These are phyloP conservation scores for Vulpes ferrilata DNA, from an alignment of 2,113 vertebrate genomes.

Conservation along the genomic window DNA sequence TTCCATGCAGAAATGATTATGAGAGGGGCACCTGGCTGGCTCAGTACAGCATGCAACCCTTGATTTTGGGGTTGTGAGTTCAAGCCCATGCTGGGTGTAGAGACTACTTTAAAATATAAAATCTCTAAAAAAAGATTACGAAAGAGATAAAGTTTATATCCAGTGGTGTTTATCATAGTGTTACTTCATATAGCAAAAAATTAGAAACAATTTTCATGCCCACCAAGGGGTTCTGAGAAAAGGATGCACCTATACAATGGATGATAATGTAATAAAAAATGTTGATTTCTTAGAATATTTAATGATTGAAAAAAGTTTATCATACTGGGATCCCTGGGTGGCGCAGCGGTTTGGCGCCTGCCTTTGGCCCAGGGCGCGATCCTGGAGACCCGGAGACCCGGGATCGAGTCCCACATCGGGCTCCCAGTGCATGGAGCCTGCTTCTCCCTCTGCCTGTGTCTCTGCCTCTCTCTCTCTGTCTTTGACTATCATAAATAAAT, in stretches of 20 bases:
- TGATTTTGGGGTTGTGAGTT: background rate
- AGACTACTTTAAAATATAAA: background rate
- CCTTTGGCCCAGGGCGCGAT: too few species aligned
- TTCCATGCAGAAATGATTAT: background rate
- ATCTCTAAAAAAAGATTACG: background rate
- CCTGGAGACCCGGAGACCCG: too few species aligned
- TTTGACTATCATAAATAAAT: too few species aligned
- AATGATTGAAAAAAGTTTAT: background rate
- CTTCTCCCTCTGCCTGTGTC: too few species aligned
- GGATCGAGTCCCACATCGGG: too few species aligned
- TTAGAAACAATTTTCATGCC: background rate
- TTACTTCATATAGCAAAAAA: constrained; percentile 30
- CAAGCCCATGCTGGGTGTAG: background rate
- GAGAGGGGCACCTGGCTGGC: background rate
- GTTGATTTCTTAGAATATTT: background rate
- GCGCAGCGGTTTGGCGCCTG: too few species aligned
- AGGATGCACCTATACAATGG: background rate
- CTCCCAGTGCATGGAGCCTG: too few species aligned
- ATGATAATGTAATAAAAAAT: background rate
- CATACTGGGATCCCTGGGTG: too few species aligned
- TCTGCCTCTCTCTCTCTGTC: too few species aligned
- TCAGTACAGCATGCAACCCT: background rate
- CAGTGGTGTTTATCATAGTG: background rate
- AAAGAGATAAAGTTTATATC: background rate
- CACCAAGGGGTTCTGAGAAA: background rate